phyloP scores from a whole-genome alignment of 1,140 invertebrate species.

The Gerris buenoi region DNA sequence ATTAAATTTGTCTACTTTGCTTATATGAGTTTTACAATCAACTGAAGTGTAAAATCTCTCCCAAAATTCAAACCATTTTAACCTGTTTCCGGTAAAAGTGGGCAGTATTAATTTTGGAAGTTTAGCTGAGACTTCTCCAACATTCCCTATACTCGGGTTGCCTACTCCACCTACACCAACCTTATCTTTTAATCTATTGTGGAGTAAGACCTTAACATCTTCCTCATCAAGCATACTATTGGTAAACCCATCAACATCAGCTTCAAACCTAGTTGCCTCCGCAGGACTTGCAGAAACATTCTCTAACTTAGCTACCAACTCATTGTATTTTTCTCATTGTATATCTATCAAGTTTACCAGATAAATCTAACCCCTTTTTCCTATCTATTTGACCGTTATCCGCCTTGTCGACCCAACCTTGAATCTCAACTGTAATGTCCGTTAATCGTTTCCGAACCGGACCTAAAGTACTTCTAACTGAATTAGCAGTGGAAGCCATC shows the following conservation, averaged over 20 bases:
- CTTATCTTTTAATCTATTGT: background rate
- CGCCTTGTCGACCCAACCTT: background rate
- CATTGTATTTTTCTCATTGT: background rate
- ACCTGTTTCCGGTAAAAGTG: background rate
- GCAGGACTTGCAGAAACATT: background rate
- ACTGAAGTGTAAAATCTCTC: background rate
- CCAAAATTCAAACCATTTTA: background rate
- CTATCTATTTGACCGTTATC: background rate
- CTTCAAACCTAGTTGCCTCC: background rate
- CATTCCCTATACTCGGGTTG: background rate
- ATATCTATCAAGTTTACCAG: background rate
- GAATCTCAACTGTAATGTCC: background rate
- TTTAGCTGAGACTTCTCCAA: background rate
- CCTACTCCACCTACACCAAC: background rate
- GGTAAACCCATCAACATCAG: background rate
- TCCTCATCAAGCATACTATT: background rate
- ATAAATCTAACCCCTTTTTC: background rate
- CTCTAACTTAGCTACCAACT: background rate
- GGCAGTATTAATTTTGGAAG: background rate
- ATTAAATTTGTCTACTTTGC: background rate
- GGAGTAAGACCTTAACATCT: background rate
- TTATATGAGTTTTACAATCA: background rate
- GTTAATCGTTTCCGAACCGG: background rate
- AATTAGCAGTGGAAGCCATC: background rate
- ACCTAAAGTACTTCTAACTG: background rate